Conservation (phyloP, 2,797 vertebrate genomes). For the Liasis olivaceus region DNA sequence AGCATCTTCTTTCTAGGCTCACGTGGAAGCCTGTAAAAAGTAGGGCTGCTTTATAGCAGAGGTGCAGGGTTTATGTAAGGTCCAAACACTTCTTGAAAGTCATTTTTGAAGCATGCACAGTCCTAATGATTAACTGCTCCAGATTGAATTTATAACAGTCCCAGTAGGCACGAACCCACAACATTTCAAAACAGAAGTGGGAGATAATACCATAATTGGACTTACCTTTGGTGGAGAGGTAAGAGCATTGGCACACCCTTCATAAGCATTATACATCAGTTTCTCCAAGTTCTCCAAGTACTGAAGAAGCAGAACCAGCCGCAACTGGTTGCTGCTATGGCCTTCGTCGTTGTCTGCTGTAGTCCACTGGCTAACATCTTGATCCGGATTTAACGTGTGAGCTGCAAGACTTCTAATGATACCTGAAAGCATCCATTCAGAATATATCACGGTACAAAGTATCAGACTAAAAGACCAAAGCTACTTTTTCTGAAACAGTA, state of each 20-base stretch:
- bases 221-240: conserved; percentile 95
- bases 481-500: not conserved
- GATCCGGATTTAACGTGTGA: conserved; percentile 93
- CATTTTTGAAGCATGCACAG: too few species aligned
- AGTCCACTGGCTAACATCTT: conserved; percentile 93
- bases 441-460: conserved; percentile 4
- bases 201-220: conserved; percentile 7
- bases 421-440: conserved; percentile 74
- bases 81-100: too few species aligned
- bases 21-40: too few species aligned
- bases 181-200: not conserved
- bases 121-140: not conserved
- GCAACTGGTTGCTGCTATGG: conserved; percentile 92
- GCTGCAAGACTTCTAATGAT: conserved; percentile 96
- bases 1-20: too few species aligned
- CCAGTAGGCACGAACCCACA: too few species aligned
- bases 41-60: too few species aligned
- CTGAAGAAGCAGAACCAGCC: conserved; percentile 93
- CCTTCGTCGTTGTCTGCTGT: conserved; percentile 92
- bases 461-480: not conserved
- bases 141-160: not conserved
- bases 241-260: conserved; percentile 95
- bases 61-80: too few species aligned
- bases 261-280: conserved; percentile 98
- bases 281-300: conserved; percentile 97